Evolutionary conservation across 2,888 invertebrate genomes (phyloP).

Genomic region (Dorcus parallelipipedus): DNA sequence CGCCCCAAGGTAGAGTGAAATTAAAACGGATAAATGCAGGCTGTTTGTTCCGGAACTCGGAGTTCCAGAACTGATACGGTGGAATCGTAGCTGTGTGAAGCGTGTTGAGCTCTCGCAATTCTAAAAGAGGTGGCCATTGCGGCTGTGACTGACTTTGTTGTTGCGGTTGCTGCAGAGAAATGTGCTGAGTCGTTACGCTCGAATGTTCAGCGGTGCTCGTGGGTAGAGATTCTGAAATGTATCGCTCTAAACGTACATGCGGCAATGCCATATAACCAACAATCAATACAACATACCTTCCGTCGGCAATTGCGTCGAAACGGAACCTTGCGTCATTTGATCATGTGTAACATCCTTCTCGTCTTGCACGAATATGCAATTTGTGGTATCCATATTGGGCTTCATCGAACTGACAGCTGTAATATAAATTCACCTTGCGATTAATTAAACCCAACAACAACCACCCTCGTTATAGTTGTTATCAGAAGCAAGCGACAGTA

Average conservation of each 20-base stretch:
- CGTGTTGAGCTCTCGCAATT: constrained; percentile 81
- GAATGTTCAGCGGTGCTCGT: constrained; percentile 69
- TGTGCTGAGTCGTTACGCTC: constrained; percentile 53
- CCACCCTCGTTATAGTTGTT: too few species aligned
- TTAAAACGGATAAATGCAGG: constrained; percentile 86
- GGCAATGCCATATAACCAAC: neutral
- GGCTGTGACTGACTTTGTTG: constrained; percentile 70
- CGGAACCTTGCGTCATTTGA: constrained; percentile 75
- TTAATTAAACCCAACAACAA: too few species aligned
- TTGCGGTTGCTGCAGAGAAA: constrained; percentile 66
- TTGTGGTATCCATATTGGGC: constrained; percentile 81
- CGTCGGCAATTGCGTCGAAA: constrained; percentile 66
- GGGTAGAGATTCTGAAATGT: constrained; percentile 64
- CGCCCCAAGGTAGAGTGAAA: constrained; percentile 87
- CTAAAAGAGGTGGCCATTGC: constrained; percentile 65
- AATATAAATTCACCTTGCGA: constrained; percentile 45
- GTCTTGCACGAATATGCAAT: constrained; percentile 87
- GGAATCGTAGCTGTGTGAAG: constrained; percentile 81
- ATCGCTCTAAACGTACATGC: constrained; percentile 12
- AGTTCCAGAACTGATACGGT: constrained; percentile 91
- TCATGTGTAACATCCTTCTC: constrained; percentile 85
- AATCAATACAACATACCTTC: constrained; percentile 53
- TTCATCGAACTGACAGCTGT: constrained; percentile 88
- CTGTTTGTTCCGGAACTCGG: constrained; percentile 87
- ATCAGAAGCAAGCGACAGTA: too few species aligned